These are phyloP conservation scores for Brenthis daphne DNA, from an alignment of 2,888 invertebrate genomes.

Conservation along the genomic window DNA sequence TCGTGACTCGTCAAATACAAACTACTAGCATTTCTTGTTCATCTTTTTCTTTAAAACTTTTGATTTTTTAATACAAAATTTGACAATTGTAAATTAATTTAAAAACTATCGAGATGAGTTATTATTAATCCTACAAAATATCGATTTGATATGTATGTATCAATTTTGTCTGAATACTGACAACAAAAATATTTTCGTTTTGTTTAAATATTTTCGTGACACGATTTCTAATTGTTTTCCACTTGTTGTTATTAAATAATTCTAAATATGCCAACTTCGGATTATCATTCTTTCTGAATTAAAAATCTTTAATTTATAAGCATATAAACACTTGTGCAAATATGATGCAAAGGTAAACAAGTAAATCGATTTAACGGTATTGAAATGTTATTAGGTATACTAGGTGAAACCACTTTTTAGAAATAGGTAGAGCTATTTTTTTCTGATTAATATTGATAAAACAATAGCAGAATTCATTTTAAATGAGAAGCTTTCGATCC, in stretches of 20 bases:
- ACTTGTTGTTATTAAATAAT: background rate
- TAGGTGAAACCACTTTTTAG: background rate
- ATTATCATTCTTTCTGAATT: background rate
- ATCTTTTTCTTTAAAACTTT: background rate
- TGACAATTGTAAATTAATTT: no score
- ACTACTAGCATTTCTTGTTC: background rate
- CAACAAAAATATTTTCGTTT: no score
- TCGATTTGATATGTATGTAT: no score
- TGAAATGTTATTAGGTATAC: background rate
- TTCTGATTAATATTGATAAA: no score
- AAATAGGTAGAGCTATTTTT: no score
- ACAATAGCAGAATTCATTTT: no score
- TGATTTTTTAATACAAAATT: no score
- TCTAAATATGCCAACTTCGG: background rate
- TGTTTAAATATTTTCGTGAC: no score
- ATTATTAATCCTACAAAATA: no score
- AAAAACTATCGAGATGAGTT: no score
- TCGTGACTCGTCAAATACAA: background rate
- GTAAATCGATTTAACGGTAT: background rate
- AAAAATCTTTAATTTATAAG: background rate
- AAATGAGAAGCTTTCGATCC: constrained; percentile 7
- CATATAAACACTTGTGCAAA: constrained; percentile 9
- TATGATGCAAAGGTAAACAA: background rate
- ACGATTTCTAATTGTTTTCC: no score
- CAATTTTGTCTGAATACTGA: no score